phyloP scores from a whole-genome alignment of 1,140 invertebrate genomes.

The Spodoptera frugiperda region DNA sequence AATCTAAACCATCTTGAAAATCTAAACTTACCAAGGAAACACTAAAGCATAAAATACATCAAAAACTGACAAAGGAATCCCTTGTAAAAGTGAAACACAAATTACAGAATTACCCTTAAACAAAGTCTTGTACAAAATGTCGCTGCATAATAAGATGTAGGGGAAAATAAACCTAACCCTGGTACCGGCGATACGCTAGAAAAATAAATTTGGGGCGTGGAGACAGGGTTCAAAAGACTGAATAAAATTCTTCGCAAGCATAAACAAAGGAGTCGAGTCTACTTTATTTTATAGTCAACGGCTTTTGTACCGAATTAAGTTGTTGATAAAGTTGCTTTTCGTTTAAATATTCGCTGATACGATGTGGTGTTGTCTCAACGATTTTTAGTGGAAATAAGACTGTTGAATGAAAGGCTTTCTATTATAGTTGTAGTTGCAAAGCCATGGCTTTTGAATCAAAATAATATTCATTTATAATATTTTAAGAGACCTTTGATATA shows the following conservation, averaged over 20 bases:
- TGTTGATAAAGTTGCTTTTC: constrained; percentile 33
- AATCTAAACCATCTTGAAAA: not conserved
- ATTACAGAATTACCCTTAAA: constrained; percentile 11
- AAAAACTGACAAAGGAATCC: not conserved
- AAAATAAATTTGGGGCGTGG: constrained; percentile 51
- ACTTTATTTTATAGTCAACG: constrained; percentile 34
- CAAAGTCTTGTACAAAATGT: constrained; percentile 8
- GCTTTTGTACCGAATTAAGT: constrained; percentile 41
- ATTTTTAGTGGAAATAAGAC: too few relatives aligned
- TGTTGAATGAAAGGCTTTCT: too few relatives aligned
- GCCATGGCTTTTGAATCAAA: too few relatives aligned
- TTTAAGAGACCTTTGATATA: too few relatives aligned
- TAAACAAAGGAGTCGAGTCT: constrained; percentile 47
- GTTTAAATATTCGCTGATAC: not conserved
- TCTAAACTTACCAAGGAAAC: not conserved
- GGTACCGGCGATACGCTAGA: constrained; percentile 44
- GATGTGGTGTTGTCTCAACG: constrained; percentile 2
- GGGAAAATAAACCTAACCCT: constrained; percentile 17
- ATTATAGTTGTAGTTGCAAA: too few relatives aligned
- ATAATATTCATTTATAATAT: too few relatives aligned
- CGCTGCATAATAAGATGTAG: constrained; percentile 15
- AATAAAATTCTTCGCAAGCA: constrained; percentile 51
- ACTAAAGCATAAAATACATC: not conserved
- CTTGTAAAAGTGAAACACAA: not conserved
- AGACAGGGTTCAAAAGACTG: constrained; percentile 57